Conservation (phyloP, 2,113 vertebrate species). For the Clupea harengus region DNA sequence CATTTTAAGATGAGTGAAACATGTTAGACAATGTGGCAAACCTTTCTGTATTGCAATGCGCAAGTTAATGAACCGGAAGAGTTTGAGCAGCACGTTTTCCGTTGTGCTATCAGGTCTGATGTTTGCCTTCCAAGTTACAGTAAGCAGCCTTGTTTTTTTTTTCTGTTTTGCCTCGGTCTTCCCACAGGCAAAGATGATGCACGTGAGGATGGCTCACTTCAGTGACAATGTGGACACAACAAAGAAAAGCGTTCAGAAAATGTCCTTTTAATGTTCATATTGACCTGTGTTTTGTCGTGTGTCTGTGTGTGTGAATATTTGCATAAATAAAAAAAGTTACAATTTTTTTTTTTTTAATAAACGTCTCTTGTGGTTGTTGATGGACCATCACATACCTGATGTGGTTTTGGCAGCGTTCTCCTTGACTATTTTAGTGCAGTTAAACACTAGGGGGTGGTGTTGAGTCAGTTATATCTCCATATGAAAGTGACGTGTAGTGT, state of each 20-base stretch:
- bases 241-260: slow-evolving; percentile 41
- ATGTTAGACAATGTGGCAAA: too few species aligned
- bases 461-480: neutral
- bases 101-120: neutral
- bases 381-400: too few species aligned
- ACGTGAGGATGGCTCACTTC: slow-evolving; percentile 64
- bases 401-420: too few species aligned
- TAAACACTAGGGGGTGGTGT: neutral
- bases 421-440: neutral
- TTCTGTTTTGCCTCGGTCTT: neutral
- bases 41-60: too few species aligned
- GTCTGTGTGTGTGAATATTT: neutral
- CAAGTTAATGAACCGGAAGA: neutral
- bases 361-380: neutral
- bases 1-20: too few species aligned
- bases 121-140: neutral
- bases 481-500: neutral
- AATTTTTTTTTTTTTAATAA: neutral
- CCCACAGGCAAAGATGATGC: slow-evolving; percentile 61
- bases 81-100: neutral
- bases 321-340: neutral
- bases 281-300: too few species aligned
- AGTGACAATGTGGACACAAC: slow-evolving; percentile 60
- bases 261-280: slow-evolving; percentile 35
- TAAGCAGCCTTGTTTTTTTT: neutral